Evolutionary conservation across 1,140 invertebrate genomes (phyloP).

Genomic region (Tachypleus tridentatus): DNA sequence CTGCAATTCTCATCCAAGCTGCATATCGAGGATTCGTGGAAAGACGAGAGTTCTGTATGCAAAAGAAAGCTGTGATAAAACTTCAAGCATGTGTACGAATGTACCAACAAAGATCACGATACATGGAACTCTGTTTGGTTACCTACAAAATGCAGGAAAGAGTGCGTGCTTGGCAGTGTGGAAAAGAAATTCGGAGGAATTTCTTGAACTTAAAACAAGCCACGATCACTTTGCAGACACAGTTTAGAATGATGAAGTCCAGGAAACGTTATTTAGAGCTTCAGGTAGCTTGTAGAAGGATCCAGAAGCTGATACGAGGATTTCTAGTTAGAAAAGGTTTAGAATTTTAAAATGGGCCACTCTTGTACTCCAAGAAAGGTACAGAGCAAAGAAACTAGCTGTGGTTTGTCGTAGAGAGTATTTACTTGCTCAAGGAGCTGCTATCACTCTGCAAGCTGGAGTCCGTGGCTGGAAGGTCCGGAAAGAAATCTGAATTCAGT

Average conservation of each 20-base stretch:
- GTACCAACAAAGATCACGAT: not conserved
- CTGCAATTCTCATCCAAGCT: constrained; percentile 8
- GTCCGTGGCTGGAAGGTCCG: not conserved
- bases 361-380: not conserved
- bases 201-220: not conserved
- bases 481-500: constrained; percentile 4
- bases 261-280: not conserved
- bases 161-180: constrained; percentile 1
- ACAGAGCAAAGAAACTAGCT: constrained; percentile 2
- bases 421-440: not conserved
- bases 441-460: not conserved
- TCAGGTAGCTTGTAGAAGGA: not conserved
- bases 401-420: not conserved
- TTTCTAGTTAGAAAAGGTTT: not conserved
- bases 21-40: not conserved
- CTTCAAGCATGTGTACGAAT: not conserved
- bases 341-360: not conserved
- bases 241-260: not conserved
- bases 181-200: too few relatives aligned
- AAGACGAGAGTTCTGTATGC: not conserved
- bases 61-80: not conserved
- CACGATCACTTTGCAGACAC: not conserved
- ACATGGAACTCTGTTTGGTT: not conserved
- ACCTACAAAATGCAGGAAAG: not conserved
- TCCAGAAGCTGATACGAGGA: not conserved